Percentiles rank a stretch among this genome's conserved stretches.
Conservation (phyloP, 2,797 vertebrate species). For the Smutsia temminckii region DNA sequence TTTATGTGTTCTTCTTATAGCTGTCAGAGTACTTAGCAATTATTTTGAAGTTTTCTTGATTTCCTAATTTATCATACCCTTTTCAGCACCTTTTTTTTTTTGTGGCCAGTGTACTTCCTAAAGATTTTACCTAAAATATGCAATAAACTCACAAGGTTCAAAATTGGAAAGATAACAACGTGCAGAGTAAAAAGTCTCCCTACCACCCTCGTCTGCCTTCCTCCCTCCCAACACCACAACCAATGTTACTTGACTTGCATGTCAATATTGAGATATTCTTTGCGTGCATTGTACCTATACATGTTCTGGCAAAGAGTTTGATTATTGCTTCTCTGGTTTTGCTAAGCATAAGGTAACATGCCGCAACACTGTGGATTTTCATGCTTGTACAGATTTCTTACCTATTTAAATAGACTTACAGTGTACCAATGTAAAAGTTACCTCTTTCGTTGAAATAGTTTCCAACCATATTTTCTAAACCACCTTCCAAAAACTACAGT, state of each 20-base stretch:
- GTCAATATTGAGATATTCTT: background rate
- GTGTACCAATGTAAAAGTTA: background rate
- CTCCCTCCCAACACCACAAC: background rate
- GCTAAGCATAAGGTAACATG: background rate
- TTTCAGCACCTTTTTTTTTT: background rate
- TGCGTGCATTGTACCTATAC: background rate
- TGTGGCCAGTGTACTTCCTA: background rate
- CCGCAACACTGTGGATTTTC: background rate
- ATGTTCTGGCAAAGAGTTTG: slow-evolving; percentile 1
- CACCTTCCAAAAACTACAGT: background rate
- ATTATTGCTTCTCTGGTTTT: background rate
- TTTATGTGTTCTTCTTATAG: background rate
- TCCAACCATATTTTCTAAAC: slow-evolving; percentile 1
- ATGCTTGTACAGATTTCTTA: background rate
- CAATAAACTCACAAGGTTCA: background rate
- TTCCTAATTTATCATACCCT: background rate
- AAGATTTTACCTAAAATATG: background rate
- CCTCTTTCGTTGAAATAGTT: slow-evolving; percentile 28
- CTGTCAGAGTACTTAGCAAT: slow-evolving; percentile 19
- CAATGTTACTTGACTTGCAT: background rate
- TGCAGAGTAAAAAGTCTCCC: background rate
- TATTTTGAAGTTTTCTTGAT: background rate
- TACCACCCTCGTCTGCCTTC: background rate
- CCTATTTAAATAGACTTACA: background rate
- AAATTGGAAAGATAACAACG: background rate